Evolutionary conservation across 2,888 invertebrate species (phyloP), one percentile per base, ranked within the genome.

Genomic region (Platynereis dumerilii): DNA sequence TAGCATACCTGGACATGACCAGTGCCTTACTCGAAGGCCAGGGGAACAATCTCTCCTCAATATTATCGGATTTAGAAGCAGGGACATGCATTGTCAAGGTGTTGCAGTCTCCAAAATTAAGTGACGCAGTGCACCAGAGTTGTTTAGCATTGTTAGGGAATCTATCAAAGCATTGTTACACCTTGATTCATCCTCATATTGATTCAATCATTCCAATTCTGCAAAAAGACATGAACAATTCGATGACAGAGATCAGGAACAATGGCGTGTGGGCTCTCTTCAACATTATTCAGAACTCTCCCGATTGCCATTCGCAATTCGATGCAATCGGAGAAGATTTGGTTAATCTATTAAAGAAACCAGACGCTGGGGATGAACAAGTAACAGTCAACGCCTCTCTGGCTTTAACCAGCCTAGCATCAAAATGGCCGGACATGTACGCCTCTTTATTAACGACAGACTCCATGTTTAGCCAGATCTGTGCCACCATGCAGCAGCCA

Each of bases 1-100:
- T 58, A 1, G 58, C 64, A 22, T 58, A 39, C 34, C 27, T 70
- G 1, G 71, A 71, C 60, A 34, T 70, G 27, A 28, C 65, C 12
- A 70, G 68, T 42, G 68, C 69, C 42, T 60, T 66, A 15, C 70
- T 59, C 52, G 69, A 71, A n/a, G 71, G 71, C 15, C 71, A 69
- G 28, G 66, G 69, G 20, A 29, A 34, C 3, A 39, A 15, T 3
- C 44, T 60, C 12, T 28, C 48, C 12, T 27, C 39, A 0, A 24
- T 45, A 1, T 57, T 55, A 15, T 28, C 15, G 15, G 34, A 69
- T 22, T 53, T 68, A 45, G 27, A 64, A n/a, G 15, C 69, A 5
- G 53, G 26, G n/a, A n/a, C 12, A 2, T 24, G 61, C 26, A 27
- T 60, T 1, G 42, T 68, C 10, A 52, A 58, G 2, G 55, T 71